phyloP scores from a whole-genome alignment of 2,113 vertebrate species.

The Herpetotheres cachinnans region DNA sequence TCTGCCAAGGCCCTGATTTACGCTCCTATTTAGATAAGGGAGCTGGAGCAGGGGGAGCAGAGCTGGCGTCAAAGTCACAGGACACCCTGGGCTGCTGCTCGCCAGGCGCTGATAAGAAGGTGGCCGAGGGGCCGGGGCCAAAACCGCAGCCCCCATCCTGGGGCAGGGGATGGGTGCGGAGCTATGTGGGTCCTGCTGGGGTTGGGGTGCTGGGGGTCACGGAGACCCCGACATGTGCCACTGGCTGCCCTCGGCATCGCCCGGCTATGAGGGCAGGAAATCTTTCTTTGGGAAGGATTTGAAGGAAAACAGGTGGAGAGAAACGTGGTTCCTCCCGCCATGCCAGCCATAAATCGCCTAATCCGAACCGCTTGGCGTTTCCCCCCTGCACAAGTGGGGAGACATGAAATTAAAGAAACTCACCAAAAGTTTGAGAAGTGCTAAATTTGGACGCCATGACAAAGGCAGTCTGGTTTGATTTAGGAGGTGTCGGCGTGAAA shows the following conservation, averaged over 20 bases:
- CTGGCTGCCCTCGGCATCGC: rapidly evolving
- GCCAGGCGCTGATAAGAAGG: slow-evolving; percentile 67
- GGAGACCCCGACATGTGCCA: neutral
- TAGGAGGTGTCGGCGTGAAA: slow-evolving; percentile 36
- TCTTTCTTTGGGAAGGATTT: neutral
- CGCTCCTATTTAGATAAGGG: slow-evolving; percentile 94
- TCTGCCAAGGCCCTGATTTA: slow-evolving; percentile 89
- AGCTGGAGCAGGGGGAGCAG: slow-evolving; percentile 78
- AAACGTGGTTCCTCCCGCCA: neutral
- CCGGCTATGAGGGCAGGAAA: neutral
- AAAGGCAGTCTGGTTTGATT: slow-evolving; percentile 61
- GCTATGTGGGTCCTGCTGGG: neutral
- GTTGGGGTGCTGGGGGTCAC: neutral
- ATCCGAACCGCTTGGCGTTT: neutral
- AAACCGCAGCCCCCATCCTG: neutral
- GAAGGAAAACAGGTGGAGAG: slow-evolving; percentile 48
- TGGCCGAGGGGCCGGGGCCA: neutral
- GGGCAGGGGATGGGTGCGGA: neutral
- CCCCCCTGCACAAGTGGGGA: rapidly evolving
- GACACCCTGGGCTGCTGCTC: slow-evolving; percentile 76
- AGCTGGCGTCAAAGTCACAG: slow-evolving; percentile 87
- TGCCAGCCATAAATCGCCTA: neutral
- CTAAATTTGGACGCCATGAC: slow-evolving; percentile 41
- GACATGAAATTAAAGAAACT: slow-evolving; percentile 27
- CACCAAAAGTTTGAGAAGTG: slow-evolving; percentile 27